phyloP scores from a whole-genome alignment of 2,888 invertebrate species.

The Gonocerus acuteangulatus region DNA sequence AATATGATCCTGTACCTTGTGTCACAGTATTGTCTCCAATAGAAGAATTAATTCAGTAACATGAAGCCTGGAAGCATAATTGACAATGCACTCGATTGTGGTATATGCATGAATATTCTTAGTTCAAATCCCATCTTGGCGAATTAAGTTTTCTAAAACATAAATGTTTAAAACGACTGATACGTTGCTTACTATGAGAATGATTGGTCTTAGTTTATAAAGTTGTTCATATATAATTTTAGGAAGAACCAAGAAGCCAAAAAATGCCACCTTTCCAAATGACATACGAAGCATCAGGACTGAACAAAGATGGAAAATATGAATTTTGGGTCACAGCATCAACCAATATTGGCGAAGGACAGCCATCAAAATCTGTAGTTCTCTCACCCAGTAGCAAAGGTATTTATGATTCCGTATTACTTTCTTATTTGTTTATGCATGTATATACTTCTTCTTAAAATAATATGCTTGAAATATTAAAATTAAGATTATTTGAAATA shows the following conservation, averaged over 20 bases:
- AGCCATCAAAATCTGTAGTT: conserved; percentile 76
- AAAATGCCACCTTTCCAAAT: conserved; percentile 71
- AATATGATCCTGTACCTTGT: too few species aligned
- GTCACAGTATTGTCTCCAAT: too few species aligned
- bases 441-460: not conserved
- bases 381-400: conserved; percentile 76
- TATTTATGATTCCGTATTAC: conserved; percentile 44
- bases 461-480: not conserved
- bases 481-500: not conserved
- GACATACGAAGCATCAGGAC: conserved; percentile 76
- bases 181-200: too few species aligned
- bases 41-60: too few species aligned
- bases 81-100: too few species aligned
- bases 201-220: too few species aligned
- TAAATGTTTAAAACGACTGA: too few species aligned
- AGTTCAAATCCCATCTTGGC: too few species aligned
- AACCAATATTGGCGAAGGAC: conserved; percentile 89
- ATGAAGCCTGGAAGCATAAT: too few species aligned
- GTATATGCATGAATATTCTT: too few species aligned
- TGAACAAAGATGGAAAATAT: conserved; percentile 73
- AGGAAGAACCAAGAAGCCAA: conserved; percentile 42
- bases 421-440: not conserved
- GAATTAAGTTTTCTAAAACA: too few species aligned
- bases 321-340: conserved; percentile 93
- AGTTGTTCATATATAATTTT: not conserved